Evolutionary conservation across 2,113 vertebrate genomes (phyloP), one percentile per base, ranked within the genome.

Genomic region (Piaya cayana): DNA sequence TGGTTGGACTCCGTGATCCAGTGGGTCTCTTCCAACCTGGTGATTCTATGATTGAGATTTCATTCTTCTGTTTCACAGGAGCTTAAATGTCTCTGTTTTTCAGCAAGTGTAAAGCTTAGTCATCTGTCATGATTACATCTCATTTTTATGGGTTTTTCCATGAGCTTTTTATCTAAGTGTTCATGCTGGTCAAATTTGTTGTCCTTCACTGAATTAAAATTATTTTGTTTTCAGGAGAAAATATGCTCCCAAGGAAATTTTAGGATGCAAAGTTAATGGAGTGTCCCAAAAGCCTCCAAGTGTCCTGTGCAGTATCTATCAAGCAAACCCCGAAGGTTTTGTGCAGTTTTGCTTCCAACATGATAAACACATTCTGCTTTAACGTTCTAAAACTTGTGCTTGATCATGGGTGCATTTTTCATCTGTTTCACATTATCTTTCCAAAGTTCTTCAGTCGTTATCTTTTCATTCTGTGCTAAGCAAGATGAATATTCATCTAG

Each of bases 301-400:
- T 95, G 76, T 94, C 93, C 93, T 81, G 39, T 50, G 36, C 3
- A 70, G 93, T 95, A 96, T 96, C 88, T 90, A 96, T 96, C 94
- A 96, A 92, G 76, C 69, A 97, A 96, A 88, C 90, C 96, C 90
- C 94, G 94, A 93, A 95, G 87, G 95, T 92, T 97, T 97, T 95
- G 56, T 37, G 69, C 76, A 58, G 65, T 45, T 93, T 94, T 72
- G 39, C 82, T 92, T 96, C 80, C 82, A 86, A 84, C 53, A 76
- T 92, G 86, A 95, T 80, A 82, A 96, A 96, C 90, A 81, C 39
- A 86, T 86, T 92, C 69, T 81, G 77, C 77, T 89, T 88, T n/a
- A 18, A 49, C 81, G 86, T 68, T 92, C 92, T 90, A 68, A 92
- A 93, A 90, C 80, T 88, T 84, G 82, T 71, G 80, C 94, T 49